These are phyloP conservation scores for Athalia rosae DNA, from an alignment of 2,888 invertebrate genomes.

Conservation along the genomic window DNA sequence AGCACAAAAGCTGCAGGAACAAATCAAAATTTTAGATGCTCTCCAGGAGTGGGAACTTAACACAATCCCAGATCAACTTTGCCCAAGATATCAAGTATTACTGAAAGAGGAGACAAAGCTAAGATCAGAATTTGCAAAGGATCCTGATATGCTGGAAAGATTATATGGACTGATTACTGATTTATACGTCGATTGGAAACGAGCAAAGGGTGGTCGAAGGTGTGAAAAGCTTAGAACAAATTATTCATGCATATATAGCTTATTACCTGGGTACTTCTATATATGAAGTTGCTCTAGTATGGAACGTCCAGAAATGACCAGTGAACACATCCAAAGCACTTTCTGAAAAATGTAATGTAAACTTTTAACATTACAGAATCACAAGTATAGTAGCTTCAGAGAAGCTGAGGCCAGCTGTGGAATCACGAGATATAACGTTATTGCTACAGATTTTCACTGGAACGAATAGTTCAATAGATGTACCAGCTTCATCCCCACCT, in stretches of 20 bases:
- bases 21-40: conserved; percentile 66
- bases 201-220: conserved; percentile 68
- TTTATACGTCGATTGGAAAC: conserved; percentile 71
- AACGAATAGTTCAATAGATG: conserved; percentile 36
- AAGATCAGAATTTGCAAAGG: conserved; percentile 58
- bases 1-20: conserved; percentile 59
- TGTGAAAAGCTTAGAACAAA: conserved; percentile 45
- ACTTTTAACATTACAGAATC: conserved; percentile 57
- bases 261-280: background rate
- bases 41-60: conserved; percentile 68
- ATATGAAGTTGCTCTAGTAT: background rate
- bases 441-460: conserved; percentile 63
- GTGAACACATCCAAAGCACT: too few species aligned
- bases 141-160: conserved; percentile 63
- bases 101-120: conserved; percentile 61
- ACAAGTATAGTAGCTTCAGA: conserved; percentile 63
- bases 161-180: conserved; percentile 65
- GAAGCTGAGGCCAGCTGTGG: conserved; percentile 62
- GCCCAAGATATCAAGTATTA: conserved; percentile 65
- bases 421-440: conserved; percentile 61
- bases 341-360: background rate
- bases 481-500: background rate
- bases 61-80: conserved; percentile 62
- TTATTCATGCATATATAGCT: background rate
- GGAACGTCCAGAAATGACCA: too few species aligned